phyloP scores from a whole-genome alignment of 2,113 vertebrate genomes.

The Cynopterus brachyotis region DNA sequence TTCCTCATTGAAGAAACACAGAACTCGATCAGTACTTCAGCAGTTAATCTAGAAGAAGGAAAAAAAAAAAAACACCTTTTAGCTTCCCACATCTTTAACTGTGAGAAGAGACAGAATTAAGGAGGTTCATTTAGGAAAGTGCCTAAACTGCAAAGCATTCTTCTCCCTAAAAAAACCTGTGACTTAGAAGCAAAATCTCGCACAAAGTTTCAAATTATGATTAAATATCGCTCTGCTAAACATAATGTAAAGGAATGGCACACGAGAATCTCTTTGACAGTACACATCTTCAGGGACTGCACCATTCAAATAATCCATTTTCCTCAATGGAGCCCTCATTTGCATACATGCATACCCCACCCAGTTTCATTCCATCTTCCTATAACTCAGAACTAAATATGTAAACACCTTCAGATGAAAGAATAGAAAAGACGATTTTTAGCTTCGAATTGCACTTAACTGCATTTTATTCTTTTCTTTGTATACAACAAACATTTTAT shows the following conservation, averaged over 20 bases:
- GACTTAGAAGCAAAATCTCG: conserved; percentile 32
- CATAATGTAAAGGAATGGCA: background rate
- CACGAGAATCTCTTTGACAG: conserved; percentile 1
- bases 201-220: conserved; percentile 12
- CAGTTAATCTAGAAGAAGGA: conserved; percentile 87
- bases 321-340: background rate
- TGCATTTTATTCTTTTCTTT: background rate
- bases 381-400: conserved; percentile 11
- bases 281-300: background rate
- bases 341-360: background rate
- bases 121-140: background rate
- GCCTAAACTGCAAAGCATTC: background rate
- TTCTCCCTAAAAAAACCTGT: background rate
- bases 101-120: conserved; percentile 10
- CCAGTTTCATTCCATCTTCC: background rate
- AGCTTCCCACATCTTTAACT: conserved; percentile 27
- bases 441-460: background rate
- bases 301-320: conserved; percentile 25
- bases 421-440: background rate
- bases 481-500: background rate
- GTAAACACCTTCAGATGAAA: conserved; percentile 33
- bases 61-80: conserved; percentile 73
- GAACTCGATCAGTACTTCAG: conserved; percentile 97
- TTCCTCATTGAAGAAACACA: conserved; percentile 99
- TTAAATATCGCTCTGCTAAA: background rate